Conservation (phyloP, 2,797 vertebrate genomes). For the Yasuhikotakia modesta region DNA sequence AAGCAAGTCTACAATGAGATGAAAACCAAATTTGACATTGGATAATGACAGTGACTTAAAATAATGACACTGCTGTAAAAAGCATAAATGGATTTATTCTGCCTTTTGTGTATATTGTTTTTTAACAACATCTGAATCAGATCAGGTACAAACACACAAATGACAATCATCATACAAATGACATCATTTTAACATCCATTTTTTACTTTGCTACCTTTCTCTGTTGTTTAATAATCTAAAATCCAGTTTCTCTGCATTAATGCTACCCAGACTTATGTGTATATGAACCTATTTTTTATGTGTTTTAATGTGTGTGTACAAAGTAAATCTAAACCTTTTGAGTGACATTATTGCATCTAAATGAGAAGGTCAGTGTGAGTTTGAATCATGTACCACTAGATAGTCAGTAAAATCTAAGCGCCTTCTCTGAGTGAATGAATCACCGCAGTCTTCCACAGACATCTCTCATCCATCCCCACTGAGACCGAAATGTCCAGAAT, state of each 20-base stretch:
- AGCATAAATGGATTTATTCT: conserved; percentile 67
- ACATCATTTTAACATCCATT: too few relatives aligned
- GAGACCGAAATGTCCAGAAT: conserved; percentile 55
- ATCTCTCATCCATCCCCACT: conserved; percentile 55
- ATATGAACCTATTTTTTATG: background rate
- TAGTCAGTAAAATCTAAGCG: conserved; percentile 33
- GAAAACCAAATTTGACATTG: too few relatives aligned
- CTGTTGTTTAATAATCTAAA: background rate
- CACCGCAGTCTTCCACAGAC: conserved; percentile 48
- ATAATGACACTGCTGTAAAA: conserved; percentile 49
- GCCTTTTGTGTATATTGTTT: conserved; percentile 69
- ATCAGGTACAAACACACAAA: conserved; percentile 48
- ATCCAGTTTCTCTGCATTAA: conserved; percentile 2
- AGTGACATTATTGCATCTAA: background rate
- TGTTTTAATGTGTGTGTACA: background rate
- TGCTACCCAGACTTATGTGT: background rate
- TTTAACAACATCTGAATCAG: conserved; percentile 71
- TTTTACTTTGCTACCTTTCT: too few relatives aligned
- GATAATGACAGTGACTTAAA: too few relatives aligned
- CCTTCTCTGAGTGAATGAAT: conserved; percentile 55
- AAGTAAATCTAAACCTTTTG: background rate
- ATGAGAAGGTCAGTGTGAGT: conserved; percentile 7
- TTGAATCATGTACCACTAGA: background rate
- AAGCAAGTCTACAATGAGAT: conserved; percentile 60
- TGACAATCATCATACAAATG: too few relatives aligned